Base-by-base conservation (phyloP, 1,140 invertebrate genomes). In the Heliconius congener region DNA sequence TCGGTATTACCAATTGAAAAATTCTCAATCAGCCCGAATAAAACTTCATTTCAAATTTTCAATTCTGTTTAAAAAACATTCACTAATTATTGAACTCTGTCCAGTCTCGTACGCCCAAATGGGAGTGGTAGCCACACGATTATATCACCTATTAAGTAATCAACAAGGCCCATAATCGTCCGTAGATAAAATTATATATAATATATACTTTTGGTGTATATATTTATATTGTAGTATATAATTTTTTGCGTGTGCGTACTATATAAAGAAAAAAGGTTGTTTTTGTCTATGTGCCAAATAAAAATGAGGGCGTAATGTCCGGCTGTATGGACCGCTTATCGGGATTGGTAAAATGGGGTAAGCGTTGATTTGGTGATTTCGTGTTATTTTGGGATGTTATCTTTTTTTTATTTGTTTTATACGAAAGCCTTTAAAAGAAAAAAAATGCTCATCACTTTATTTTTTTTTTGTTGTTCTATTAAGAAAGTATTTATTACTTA, bases 231-330 rank as follows among this genome's bases (percentile, higher is more conserved):
- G 13, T 66, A n/a, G 60, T 86, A 82, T 84, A 82, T 84, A 82
- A 81, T 84, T 79, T 80, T 84, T 84, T 84, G 80, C 86, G 88
- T 86, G 88, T 88, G 88, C 86, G 88, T 84, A 81, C 85, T 92
- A 91, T 91, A 87, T 92, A 88, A 85, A 85, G 85, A 93, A 93
- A 93, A 93, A 93, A 94, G 92, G 91, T 89, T 94, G 91, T 94
- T 94, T 94, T 94, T 92, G 91, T 93, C 93, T 94, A 94, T 94
- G 91, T 94, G 91, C 91, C 91, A 92, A 94, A 94, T 93, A 94
- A 94, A 94, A 94, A 94, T 94, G 93, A 93, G 93, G 86, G 84
- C 91, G 91, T 93, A 92, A 94, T 94, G 93, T 93, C 91, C 92
- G 88, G 87, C 87, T 88, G 91, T 84, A 89, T 86, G 86, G 87